Conservation (phyloP, 2,113 vertebrate genomes). For the Notothenia rossii region DNA sequence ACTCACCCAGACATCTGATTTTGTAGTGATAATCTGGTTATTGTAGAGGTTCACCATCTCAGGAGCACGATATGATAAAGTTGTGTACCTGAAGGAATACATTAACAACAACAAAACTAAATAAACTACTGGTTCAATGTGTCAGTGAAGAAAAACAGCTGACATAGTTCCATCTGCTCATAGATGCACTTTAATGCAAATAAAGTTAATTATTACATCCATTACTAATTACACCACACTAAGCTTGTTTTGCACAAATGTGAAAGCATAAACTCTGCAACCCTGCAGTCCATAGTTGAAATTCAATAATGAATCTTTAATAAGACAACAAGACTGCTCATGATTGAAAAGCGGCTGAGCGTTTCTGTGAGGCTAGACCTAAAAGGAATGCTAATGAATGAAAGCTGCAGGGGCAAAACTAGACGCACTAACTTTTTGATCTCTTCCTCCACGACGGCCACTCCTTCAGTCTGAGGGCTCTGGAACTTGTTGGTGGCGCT, state of each 20-base stretch:
- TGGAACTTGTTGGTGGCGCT: slow-evolving; percentile 97
- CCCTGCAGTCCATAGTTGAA: not conserved
- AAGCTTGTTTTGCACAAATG: not conserved
- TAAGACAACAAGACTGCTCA: slow-evolving; percentile 10
- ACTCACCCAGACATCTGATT: slow-evolving; percentile 97
- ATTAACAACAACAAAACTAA: not conserved
- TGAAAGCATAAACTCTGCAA: not conserved
- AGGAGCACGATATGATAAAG: slow-evolving; percentile 95
- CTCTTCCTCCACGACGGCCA: slow-evolving; percentile 94
- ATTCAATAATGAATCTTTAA: not conserved
- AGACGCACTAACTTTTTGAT: slow-evolving; percentile 92
- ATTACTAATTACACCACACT: not conserved
- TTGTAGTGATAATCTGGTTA: slow-evolving; percentile 96
- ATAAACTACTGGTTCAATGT: not conserved
- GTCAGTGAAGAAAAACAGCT: not conserved
- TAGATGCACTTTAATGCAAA: not conserved
- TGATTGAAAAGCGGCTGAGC: slow-evolving; percentile 2
- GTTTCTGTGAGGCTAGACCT: not conserved
- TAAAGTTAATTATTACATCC: not conserved
- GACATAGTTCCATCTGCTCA: not conserved
- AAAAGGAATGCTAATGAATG: not conserved
- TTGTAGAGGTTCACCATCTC: slow-evolving; percentile 99
- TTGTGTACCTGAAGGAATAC: slow-evolving; percentile 89
- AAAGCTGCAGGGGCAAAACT: not conserved
- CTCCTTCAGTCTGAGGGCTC: slow-evolving; percentile 95